phyloP scores from a whole-genome alignment of 2,113 vertebrate genomes.

The Lutjanus erythropterus region DNA sequence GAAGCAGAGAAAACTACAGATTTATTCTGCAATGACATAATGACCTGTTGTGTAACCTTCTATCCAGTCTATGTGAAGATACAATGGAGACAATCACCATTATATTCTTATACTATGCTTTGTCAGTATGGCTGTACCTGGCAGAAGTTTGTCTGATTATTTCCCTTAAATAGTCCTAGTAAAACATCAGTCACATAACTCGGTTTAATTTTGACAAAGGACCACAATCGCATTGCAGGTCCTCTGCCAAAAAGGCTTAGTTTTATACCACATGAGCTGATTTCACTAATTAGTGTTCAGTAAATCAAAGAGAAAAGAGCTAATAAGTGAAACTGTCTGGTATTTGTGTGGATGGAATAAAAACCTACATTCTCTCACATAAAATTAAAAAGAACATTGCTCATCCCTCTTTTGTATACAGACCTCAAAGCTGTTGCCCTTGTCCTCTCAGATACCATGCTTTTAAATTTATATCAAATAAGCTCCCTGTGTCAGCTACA shows the following conservation, averaged over 20 bases:
- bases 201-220: conserved; percentile 4
- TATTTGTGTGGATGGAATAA: conserved; percentile 35
- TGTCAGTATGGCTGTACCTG: not conserved
- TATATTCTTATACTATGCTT: not conserved
- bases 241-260: conserved; percentile 21
- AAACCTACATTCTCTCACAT: conserved; percentile 15
- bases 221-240: not conserved
- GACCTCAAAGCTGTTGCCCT: conserved; percentile 21
- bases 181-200: not conserved
- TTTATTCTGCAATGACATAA: not conserved
- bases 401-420: conserved; percentile 22
- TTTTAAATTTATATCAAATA: conserved; percentile 39
- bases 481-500: conserved; percentile 36
- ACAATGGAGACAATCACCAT: not conserved
- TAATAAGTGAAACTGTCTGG: conserved; percentile 21
- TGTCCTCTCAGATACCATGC: conserved; percentile 14
- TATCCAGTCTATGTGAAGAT: not conserved
- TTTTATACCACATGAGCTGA: conserved; percentile 17
- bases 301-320: conserved; percentile 25
- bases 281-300: conserved; percentile 38
- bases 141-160: not conserved
- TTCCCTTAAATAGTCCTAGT: not conserved
- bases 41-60: not conserved
- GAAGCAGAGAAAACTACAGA: not conserved
- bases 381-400: conserved; percentile 19